These are phyloP conservation scores for Actinernus sp. DNA, from an alignment of 92 coral and sea anemone species.

Conservation along the genomic window DNA sequence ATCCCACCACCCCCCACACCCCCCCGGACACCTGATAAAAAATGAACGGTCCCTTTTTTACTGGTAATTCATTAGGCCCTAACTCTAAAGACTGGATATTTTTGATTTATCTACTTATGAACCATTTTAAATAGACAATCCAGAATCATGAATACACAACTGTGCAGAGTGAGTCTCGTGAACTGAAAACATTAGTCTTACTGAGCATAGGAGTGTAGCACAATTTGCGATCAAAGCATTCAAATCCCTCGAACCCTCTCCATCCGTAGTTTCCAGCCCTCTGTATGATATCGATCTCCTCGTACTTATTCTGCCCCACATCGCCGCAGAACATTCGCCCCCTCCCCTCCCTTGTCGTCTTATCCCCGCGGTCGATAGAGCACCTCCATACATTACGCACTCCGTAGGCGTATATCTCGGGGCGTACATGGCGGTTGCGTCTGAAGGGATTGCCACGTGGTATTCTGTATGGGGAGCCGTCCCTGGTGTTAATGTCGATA, in stretches of 20 bases:
- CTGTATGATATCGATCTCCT: slow-evolving; percentile 87
- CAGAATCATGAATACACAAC: too few relatives aligned
- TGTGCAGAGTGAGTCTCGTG: too few relatives aligned
- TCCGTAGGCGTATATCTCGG: slow-evolving; percentile 94
- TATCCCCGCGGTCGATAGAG: slow-evolving; percentile 91
- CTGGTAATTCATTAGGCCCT: too few relatives aligned
- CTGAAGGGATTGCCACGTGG: slow-evolving; percentile 92
- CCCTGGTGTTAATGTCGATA: slow-evolving; percentile 73
- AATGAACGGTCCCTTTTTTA: too few relatives aligned
- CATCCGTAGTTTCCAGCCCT: slow-evolving; percentile 97
- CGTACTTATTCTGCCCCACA: slow-evolving; percentile 89
- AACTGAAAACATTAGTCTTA: too few relatives aligned
- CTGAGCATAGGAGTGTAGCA: slow-evolving; percentile 71
- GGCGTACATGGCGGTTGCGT: slow-evolving; percentile 54
- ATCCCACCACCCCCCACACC: too few relatives aligned
- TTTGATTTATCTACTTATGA: too few relatives aligned
- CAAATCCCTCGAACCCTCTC: slow-evolving; percentile 86
- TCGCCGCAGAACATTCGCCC: slow-evolving; percentile 96
- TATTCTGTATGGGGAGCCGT: slow-evolving; percentile 62
- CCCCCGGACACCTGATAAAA: too few relatives aligned
- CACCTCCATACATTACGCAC: slow-evolving; percentile 96
- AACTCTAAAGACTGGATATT: too few relatives aligned
- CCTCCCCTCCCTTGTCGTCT: slow-evolving; percentile 71
- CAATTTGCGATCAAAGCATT: slow-evolving; percentile 71
- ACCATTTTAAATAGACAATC: too few relatives aligned